Conservation (phyloP, 2,113 vertebrate species). For the Podarcis muralis region DNA sequence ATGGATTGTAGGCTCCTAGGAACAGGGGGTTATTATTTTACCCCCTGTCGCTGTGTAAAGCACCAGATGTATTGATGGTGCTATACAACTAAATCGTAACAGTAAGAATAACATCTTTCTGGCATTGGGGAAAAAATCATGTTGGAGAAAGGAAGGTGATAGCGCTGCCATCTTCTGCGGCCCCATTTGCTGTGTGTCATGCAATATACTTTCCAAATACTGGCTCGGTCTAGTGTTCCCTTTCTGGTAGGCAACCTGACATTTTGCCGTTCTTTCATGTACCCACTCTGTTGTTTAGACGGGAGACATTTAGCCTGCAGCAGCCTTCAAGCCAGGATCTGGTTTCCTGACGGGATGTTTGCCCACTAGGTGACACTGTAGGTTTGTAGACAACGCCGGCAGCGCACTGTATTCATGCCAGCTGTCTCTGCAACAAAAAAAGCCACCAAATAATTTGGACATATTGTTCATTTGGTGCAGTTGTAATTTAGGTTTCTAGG, state of each 20-base stretch:
- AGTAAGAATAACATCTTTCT: not conserved
- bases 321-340: not conserved
- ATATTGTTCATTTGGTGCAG: constrained; percentile 60
- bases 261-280: constrained; percentile 11
- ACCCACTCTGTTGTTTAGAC: constrained; percentile 17
- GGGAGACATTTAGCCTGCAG: constrained; percentile 13
- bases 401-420: not conserved
- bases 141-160: not conserved
- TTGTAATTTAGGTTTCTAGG: constrained; percentile 70
- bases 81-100: not conserved
- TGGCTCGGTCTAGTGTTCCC: not conserved
- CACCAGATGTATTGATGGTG: not conserved
- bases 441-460: constrained; percentile 33
- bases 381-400: fast-evolving
- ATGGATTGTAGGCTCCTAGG: not conserved
- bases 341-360: not conserved
- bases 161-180: fast-evolving
- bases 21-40: not conserved
- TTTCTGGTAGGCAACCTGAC: not conserved
- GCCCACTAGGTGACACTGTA: constrained; percentile 69
- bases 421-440: not conserved
- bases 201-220: not conserved
- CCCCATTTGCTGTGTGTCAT: not conserved
- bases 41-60: not conserved
- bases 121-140: not conserved